Conservation (phyloP, 1,140 invertebrate genomes). For the Drosophila gunungcola region DNA sequence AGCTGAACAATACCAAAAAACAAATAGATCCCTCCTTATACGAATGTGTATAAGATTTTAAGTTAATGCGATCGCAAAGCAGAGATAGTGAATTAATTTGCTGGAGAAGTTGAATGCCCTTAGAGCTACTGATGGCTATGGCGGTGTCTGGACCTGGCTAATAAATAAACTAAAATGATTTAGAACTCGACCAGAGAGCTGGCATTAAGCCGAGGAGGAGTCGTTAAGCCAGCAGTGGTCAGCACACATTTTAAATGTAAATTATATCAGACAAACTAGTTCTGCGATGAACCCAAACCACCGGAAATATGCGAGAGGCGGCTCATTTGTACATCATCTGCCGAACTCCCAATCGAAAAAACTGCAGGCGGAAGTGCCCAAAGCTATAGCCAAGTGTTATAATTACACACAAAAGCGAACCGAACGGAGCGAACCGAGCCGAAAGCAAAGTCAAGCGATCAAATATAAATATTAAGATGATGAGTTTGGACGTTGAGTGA, state of each 20-base stretch:
- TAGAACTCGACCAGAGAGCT: slow-evolving; percentile 53
- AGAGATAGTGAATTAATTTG: slow-evolving; percentile 29
- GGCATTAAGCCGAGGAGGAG: slow-evolving; percentile 37
- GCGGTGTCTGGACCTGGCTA: slow-evolving; percentile 24
- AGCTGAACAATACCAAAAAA: slow-evolving; percentile 13
- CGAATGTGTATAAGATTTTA: slow-evolving; percentile 14
- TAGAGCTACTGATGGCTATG: slow-evolving; percentile 16
- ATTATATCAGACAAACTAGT: slow-evolving; percentile 47
- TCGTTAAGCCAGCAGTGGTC: slow-evolving; percentile 32
- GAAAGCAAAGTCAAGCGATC: slow-evolving; percentile 36
- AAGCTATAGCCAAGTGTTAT: slow-evolving; percentile 69
- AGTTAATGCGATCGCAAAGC: slow-evolving; percentile 27
- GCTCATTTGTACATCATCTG: slow-evolving; percentile 40
- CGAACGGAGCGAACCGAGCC: slow-evolving; percentile 22
- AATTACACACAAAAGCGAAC: slow-evolving; percentile 68
- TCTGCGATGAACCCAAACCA: slow-evolving; percentile 9
- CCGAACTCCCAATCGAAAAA: slow-evolving; percentile 22
- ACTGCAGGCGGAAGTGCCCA: slow-evolving; percentile 66
- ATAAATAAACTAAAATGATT: slow-evolving; percentile 61
- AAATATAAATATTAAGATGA: slow-evolving; percentile 34
- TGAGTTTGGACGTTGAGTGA: slow-evolving; percentile 31
- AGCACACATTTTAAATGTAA: slow-evolving; percentile 66
- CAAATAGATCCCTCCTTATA: slow-evolving; percentile 36
- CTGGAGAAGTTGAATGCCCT: slow-evolving; percentile 71
- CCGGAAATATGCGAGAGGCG: slow-evolving; percentile 61